These are phyloP conservation scores for Tenebrosternarchus preto DNA, from an alignment of 2,113 vertebrate genomes.

Conservation along the genomic window DNA sequence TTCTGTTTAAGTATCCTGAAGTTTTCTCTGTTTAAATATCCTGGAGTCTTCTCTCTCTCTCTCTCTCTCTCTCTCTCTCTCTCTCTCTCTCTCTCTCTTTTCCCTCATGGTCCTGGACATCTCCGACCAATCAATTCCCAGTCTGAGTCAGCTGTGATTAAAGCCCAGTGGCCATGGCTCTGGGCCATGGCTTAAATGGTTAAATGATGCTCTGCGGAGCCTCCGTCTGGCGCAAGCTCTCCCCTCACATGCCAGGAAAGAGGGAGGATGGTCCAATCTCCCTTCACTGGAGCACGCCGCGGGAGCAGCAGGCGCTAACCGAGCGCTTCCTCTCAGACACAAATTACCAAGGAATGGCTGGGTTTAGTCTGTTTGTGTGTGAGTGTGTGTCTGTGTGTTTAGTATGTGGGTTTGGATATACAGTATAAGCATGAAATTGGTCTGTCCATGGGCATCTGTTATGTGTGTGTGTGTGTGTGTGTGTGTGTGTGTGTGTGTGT, in stretches of 20 bases:
- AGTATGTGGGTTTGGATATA: no score
- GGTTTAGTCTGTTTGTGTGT: constrained; percentile 2
- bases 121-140: not conserved
- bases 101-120: not conserved
- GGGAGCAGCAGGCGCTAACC: not conserved
- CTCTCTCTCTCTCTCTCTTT: not conserved
- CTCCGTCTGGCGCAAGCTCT: not conserved
- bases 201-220: constrained; percentile 12
- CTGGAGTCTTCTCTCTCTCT: not conserved
- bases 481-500: not conserved
- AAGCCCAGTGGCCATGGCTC: not conserved
- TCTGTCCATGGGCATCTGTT: no score
- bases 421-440: no score
- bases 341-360: not conserved
- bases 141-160: not conserved
- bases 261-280: not conserved
- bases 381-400: constrained; percentile 1
- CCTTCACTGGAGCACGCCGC: not conserved
- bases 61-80: not conserved
- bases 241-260: not conserved
- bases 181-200: not conserved
- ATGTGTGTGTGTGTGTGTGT: not conserved
- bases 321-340: not conserved
- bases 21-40: not conserved
- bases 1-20: not conserved